Conservation (phyloP, 1,140 invertebrate species). For the Caenorhabditis briggsae region DNA sequence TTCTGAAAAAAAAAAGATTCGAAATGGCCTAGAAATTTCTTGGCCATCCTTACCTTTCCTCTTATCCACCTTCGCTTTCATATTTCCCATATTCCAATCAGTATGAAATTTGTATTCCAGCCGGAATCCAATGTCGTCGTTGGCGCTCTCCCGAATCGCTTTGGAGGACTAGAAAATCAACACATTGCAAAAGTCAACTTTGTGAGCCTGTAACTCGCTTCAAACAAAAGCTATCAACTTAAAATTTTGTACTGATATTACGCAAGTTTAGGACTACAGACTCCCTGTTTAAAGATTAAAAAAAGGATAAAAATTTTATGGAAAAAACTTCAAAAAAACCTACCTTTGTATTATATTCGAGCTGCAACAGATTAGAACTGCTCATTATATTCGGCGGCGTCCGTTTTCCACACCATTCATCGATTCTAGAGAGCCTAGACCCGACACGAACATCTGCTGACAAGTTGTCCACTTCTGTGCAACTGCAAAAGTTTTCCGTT, state of each 20-base stretch:
- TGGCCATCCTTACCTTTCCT: constrained; percentile 57
- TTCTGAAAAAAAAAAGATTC: constrained; percentile 66
- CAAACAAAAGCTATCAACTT: too few relatives aligned
- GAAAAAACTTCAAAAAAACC: background rate
- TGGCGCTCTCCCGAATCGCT: constrained; percentile 41
- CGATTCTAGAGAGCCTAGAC: constrained; percentile 75
- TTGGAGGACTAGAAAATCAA: constrained; percentile 53
- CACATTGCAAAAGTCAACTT: too few relatives aligned
- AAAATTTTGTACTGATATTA: too few relatives aligned
- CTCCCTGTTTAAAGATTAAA: too few relatives aligned
- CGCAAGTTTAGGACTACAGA: too few relatives aligned
- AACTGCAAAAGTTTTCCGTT: constrained; percentile 65
- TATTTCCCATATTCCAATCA: constrained; percentile 71
- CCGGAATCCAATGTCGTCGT: constrained; percentile 67
- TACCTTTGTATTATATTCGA: constrained; percentile 74
- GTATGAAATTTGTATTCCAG: constrained; percentile 73
- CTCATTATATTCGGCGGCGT: constrained; percentile 75
- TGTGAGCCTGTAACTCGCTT: too few relatives aligned
- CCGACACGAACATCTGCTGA: constrained; percentile 76
- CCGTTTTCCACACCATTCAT: constrained; percentile 74
- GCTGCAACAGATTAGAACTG: constrained; percentile 73
- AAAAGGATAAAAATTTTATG: too few relatives aligned
- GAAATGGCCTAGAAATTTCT: background rate
- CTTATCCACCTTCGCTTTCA: constrained; percentile 67
- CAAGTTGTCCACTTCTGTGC: constrained; percentile 75